Percentiles rank a stretch among this genome's conserved stretches.
phyloP scores from a whole-genome alignment of 2,888 invertebrate species.

The Labia minor region DNA sequence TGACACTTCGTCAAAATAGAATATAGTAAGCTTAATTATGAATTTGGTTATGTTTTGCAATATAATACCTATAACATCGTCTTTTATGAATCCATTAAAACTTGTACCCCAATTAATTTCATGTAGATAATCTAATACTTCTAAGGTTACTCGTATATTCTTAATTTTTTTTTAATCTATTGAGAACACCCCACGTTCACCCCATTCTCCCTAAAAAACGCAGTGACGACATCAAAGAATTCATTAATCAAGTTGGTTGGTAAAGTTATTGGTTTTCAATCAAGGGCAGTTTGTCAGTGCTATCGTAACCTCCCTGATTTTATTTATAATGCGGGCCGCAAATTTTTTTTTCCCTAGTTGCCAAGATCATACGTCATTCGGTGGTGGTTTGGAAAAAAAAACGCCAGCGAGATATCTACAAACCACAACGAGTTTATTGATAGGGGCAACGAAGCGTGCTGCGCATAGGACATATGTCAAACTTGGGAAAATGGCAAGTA shows the following conservation, averaged over 20 bases:
- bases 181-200: no score
- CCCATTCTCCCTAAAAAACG: not conserved
- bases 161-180: no score
- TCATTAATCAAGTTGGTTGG: not conserved
- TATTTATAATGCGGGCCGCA: not conserved
- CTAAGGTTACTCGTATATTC: no score
- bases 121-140: no score
- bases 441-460: not conserved
- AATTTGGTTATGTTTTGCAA: no score
- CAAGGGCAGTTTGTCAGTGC: slow-evolving; percentile 13
- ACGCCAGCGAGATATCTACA: not conserved
- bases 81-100: no score
- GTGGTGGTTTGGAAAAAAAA: not conserved
- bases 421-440: slow-evolving; percentile 5
- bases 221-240: not conserved
- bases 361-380: slow-evolving; percentile 3
- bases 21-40: no score
- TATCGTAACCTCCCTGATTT: slow-evolving; percentile 8
- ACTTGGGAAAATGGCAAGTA: not conserved
- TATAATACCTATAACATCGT: no score
- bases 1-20: no score
- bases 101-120: no score
- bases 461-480: not conserved
- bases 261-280: slow-evolving; percentile 13
- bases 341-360: not conserved